Evolutionary conservation across 2,113 vertebrate species (phyloP).

Genomic region (Cryptoleucopteryx plumbea): DNA sequence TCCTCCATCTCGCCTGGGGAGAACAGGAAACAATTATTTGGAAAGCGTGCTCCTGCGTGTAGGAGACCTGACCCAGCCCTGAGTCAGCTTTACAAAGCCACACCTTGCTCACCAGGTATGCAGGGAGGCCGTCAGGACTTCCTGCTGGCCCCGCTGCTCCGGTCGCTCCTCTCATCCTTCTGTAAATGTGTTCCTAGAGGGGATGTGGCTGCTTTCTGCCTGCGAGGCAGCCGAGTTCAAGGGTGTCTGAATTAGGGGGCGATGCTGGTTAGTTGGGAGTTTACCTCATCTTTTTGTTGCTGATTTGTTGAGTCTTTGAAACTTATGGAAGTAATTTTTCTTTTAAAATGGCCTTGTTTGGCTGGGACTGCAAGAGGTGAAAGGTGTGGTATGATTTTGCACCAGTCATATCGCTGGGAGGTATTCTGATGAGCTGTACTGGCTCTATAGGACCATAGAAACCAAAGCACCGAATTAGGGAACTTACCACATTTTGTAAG

Average conservation of each 20-base stretch:
- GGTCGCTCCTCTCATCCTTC: not conserved
- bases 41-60: conserved; percentile 1
- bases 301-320: not conserved
- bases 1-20: not conserved
- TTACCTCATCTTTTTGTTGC: not conserved
- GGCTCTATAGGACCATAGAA: not conserved
- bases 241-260: not conserved
- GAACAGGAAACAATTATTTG: conserved; percentile 26
- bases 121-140: not conserved
- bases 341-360: not conserved
- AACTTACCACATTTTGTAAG: conserved; percentile 9
- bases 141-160: not conserved
- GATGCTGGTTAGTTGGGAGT: not conserved
- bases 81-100: conserved; percentile 52
- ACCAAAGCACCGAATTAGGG: not conserved
- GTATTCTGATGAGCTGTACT: not conserved
- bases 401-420: not conserved
- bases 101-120: conserved; percentile 64
- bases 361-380: not conserved
- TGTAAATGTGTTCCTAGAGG: not conserved
- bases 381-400: not conserved
- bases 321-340: not conserved
- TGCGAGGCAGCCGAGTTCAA: not conserved
- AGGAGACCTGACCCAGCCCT: conserved; percentile 18
- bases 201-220: not conserved